Percentiles rank a stretch among this genome's conserved stretches.
Evolutionary conservation across 1,140 invertebrate species (phyloP).

Genomic region (Lepeophtheirus salmonis): DNA sequence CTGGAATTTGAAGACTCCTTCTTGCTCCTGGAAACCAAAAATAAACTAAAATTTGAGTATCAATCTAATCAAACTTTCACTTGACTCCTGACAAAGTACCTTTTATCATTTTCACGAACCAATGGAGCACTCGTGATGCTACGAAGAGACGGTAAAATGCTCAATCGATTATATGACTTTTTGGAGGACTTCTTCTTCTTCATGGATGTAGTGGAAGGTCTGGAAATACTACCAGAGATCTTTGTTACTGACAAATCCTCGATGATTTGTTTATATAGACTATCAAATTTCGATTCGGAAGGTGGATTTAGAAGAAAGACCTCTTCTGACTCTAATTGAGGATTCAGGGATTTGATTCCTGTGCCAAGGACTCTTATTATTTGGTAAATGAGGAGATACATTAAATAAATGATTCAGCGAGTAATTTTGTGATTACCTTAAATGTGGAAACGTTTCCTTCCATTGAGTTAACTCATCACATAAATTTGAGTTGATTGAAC

Average conservation of each 20-base stretch:
- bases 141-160: background rate
- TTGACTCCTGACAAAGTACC: no score
- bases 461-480: constrained; percentile 2
- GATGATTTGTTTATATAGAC: background rate
- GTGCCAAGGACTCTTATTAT: background rate
- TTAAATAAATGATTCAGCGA: background rate
- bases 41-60: no score
- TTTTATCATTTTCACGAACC: background rate
- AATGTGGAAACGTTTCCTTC: constrained; percentile 8
- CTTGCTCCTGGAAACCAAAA: background rate
- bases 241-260: background rate
- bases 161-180: background rate
- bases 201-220: background rate
- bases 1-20: background rate
- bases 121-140: background rate
- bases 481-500: background rate
- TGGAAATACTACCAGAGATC: background rate
- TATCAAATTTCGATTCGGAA: background rate
- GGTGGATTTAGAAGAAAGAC: no score
- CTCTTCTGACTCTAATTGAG: background rate
- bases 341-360: background rate
- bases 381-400: no score
- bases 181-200: background rate
- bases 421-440: background rate
- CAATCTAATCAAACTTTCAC: no score